Evolutionary conservation across 2,113 vertebrate species (phyloP), one percentile per base, ranked within the genome.

Genomic region (Pseudolaguvia tuberculata): DNA sequence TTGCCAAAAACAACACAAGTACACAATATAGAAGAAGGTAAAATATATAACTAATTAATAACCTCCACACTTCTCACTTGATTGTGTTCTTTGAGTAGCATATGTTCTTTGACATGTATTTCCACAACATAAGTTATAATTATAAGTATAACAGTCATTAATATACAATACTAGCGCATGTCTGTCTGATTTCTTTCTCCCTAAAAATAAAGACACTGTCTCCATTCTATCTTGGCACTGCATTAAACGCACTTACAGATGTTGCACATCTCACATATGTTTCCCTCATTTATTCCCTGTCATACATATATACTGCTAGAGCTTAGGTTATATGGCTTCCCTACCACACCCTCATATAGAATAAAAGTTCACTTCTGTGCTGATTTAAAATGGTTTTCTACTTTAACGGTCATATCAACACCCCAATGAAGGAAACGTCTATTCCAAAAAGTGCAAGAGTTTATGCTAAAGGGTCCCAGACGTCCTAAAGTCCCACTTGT

Each of bases 211-310:
- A 23, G n/a, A 65, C 39, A 47, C 11, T 65, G 23, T 14, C 18
- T 52, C 12, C 42, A 12, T 15, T 63, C 12, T 63, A 27, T 70
- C 12, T 48, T 70, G 39, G 47, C 27, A 59, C 29, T 35, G 56
- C 25, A 35, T 15, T 65, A 52, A 75, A 62, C 29, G 12, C 45
- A 66, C 14, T 47, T 45, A 61, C 72, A 68, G 76, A 81, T 81
- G 79, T 80, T 58, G 52, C 51, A 17, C 53, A 45, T 77, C 20
- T 66, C 18, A n/a, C 48, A 75, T 48, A 70, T 59, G 29, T 11
- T 78, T 27, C 21, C 27, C 15, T 48, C 55, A 67, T 25, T 29
- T 20, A 57, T 61, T 27, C 39, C 56, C n/a, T 58, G 51, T 18
- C 39, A 47, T 21, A 0, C n/a, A 47, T 65, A 15, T 47, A n/a